phyloP scores from a whole-genome alignment of 2,113 vertebrate species.

The Chamaetylas fuelleborni region DNA sequence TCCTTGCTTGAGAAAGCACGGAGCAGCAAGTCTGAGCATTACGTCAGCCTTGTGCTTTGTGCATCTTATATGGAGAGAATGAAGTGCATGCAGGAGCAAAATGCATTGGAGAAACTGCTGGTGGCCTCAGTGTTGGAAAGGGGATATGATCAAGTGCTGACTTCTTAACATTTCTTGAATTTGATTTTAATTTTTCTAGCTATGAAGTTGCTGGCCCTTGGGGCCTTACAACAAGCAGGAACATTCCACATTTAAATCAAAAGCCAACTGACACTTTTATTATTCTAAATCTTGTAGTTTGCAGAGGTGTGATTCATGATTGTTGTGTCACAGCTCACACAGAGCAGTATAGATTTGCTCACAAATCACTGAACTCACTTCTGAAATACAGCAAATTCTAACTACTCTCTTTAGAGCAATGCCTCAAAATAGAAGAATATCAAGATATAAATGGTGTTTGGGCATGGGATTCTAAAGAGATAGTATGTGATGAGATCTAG shows the following conservation, averaged over 20 bases:
- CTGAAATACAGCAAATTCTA: background rate
- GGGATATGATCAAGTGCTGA: background rate
- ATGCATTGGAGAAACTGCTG: background rate
- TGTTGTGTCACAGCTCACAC: background rate
- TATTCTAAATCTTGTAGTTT: background rate
- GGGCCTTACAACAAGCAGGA: background rate
- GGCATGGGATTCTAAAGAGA: background rate
- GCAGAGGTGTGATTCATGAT: background rate
- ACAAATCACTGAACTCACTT: background rate
- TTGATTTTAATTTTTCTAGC: background rate
- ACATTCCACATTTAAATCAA: accelerated
- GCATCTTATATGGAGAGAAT: background rate
- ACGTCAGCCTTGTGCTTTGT: background rate
- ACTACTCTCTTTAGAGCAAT: background rate
- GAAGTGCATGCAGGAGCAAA: background rate
- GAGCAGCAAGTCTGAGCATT: background rate
- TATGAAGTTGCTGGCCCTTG: background rate
- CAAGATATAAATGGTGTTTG: background rate
- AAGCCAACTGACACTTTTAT: background rate
- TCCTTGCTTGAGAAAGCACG: background rate
- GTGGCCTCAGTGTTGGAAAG: background rate
- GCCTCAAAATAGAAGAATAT: background rate
- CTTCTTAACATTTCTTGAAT: background rate
- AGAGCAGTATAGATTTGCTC: background rate
- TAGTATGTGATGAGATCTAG: background rate